Evolutionary conservation across 2,797 vertebrate genomes (phyloP), one percentile per base, ranked within the genome.

Genomic region (Dromococcyx pavoninus): DNA sequence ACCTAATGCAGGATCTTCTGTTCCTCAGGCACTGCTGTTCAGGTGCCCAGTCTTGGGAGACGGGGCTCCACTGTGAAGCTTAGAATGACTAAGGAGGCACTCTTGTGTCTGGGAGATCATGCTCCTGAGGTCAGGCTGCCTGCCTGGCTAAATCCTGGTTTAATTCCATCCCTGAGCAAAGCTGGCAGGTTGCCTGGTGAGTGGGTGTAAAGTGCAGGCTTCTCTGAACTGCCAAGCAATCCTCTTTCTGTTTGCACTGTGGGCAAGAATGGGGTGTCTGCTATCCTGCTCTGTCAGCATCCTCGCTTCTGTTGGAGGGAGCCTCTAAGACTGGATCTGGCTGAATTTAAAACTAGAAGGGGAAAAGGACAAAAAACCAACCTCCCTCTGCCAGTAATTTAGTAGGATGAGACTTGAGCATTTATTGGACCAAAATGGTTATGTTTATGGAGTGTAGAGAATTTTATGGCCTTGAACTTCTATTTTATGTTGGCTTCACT

Each of bases 101-200:
- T 58, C 18, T 43, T 43, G 24, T 92, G 92, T 66, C 82, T 91
- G 87, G 76, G 85, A 76, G 92, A 94, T 96, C 15, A 8, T 39
- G 7, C 91, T 93, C 73, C 91, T 61, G 85, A 90, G 93, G 92
- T 88, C 95, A 84, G 70, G 85, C 94, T 86, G 93, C 88, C 70
- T 88, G 88, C 60, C 82, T 94, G 60, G 28, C 86, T 84, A 86
- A 93, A 79, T 72, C 70, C 66, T 83, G 82, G 17, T 96, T 94
- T 95, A 95, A 91, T 93, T 97, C 94, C 86, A 32, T 92, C 71
- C 76, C 73, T 1, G 5, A 88, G 92, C 4, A 0, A 67, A 66
- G 94, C 93, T 96, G 95, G 96, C 95, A 15, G 14, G 57, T 28
- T 81, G 92, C 94, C 95, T 84, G 69, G 54, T 76, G 92, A 79